These are phyloP conservation scores for Tethea ocularis DNA, from an alignment of 2,888 invertebrate species.

Conservation along the genomic window DNA sequence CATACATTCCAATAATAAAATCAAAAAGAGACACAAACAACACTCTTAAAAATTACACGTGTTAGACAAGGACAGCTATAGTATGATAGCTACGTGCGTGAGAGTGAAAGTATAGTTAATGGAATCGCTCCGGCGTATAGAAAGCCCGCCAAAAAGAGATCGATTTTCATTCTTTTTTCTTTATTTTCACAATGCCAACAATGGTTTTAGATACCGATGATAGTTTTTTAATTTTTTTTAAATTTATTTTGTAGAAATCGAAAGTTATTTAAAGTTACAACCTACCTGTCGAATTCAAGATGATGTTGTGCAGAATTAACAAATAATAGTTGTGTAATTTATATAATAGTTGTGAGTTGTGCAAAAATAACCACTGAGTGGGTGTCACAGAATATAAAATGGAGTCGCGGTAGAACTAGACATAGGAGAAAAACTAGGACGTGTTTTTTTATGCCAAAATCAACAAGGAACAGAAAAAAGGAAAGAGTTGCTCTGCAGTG, in stretches of 20 bases:
- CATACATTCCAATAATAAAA: not conserved
- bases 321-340: not conserved
- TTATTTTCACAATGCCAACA: slow-evolving; percentile 40
- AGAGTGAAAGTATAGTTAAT: slow-evolving; percentile 35
- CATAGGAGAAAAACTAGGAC: not conserved
- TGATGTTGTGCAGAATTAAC: not conserved
- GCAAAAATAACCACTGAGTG: not conserved
- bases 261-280: slow-evolving; percentile 53
- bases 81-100: slow-evolving; percentile 2
- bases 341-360: not conserved
- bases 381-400: not conserved
- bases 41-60: not conserved
- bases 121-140: slow-evolving; percentile 32
- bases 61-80: not conserved
- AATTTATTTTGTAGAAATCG: slow-evolving; percentile 52
- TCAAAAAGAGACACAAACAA: not conserved
- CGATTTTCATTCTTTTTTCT: slow-evolving; percentile 31
- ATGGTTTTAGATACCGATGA: slow-evolving; percentile 39
- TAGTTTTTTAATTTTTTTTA: slow-evolving; percentile 32
- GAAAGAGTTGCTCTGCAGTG: no score
- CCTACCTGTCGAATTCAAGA: slow-evolving; percentile 16
- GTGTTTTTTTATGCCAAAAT: no score
- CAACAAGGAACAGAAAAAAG: no score
- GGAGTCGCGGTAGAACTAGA: not conserved
- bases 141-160: slow-evolving; percentile 32